A percentile compares a stretch with the other conserved stretches of the same genome.
These are phyloP conservation scores for Oryzias melastigma DNA, from an alignment of 2,113 vertebrate genomes.

Conservation along the genomic window DNA sequence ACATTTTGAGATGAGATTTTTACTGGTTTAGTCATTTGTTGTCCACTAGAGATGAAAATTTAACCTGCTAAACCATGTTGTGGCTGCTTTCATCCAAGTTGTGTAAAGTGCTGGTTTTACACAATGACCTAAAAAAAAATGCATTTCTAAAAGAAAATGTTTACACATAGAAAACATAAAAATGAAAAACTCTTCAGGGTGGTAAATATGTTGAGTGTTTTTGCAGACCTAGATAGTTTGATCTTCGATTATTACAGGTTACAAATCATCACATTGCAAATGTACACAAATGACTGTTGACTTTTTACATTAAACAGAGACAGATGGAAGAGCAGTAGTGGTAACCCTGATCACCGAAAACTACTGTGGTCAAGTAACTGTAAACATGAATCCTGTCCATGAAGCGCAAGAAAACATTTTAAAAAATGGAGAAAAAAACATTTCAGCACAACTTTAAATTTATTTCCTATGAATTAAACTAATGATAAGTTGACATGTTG, in stretches of 20 bases:
- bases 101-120: slow-evolving; percentile 71
- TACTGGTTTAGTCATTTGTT: slow-evolving; percentile 47
- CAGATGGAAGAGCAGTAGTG: slow-evolving; percentile 13
- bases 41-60: slow-evolving; percentile 13
- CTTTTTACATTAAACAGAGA: slow-evolving; percentile 15
- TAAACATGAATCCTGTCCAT: slow-evolving; percentile 16
- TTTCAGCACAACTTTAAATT: slow-evolving; percentile 28
- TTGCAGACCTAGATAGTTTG: slow-evolving; percentile 10
- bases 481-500: slow-evolving; percentile 16
- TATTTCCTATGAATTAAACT: slow-evolving; percentile 11
- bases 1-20: slow-evolving; percentile 30
- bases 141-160: slow-evolving; percentile 45
- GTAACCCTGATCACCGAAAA: slow-evolving; percentile 30
- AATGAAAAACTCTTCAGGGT: slow-evolving; percentile 21
- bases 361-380: slow-evolving; percentile 17
- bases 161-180: slow-evolving; percentile 34
- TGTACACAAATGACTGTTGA: slow-evolving; percentile 8
- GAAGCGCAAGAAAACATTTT: not conserved
- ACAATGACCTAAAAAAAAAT: slow-evolving; percentile 46
- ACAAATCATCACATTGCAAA: slow-evolving; percentile 4
- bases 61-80: slow-evolving; percentile 7
- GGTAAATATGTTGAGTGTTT: slow-evolving; percentile 52
- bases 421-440: slow-evolving; percentile 22
- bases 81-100: slow-evolving; percentile 31
- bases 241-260: no score